Percentiles rank a stretch among this genome's conserved stretches.
Conservation (phyloP, 2,888 invertebrate species). For the Epinotia bilunana region DNA sequence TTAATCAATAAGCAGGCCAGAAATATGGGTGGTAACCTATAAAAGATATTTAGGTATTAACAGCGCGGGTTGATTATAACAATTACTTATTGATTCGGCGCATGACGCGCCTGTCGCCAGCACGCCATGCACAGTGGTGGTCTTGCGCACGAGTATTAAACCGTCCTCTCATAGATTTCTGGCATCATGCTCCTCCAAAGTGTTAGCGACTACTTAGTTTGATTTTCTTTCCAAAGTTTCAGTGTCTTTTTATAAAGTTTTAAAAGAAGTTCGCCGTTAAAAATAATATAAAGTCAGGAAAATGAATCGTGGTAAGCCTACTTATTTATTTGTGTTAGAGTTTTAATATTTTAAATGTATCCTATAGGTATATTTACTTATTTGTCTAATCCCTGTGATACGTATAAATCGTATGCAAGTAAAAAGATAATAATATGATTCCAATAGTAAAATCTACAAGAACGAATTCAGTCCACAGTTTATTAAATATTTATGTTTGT, state of each 20-base stretch:
- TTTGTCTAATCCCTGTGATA: no score
- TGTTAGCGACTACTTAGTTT: not conserved
- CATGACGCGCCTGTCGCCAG: constrained; percentile 55
- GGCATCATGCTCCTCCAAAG: constrained; percentile 22
- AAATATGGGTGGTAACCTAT: constrained; percentile 28
- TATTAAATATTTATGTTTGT: no score
- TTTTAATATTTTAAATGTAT: no score
- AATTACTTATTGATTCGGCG: constrained; percentile 59
- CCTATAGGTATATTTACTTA: no score
- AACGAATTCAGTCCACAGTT: no score
- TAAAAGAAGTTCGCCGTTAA: not conserved
- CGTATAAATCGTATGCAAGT: no score
- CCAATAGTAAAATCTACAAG: no score
- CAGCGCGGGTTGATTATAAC: constrained; percentile 47
- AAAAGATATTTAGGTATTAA: constrained; percentile 42
- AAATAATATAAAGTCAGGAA: not conserved
- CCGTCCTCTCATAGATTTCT: constrained; percentile 48
- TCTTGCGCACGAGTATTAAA: constrained; percentile 49
- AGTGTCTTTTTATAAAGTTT: not conserved
- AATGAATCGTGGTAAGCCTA: constrained; percentile 35
- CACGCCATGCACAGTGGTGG: constrained; percentile 50
- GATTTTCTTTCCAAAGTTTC: not conserved
- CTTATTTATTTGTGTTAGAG: not conserved
- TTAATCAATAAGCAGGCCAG: constrained; percentile 18
- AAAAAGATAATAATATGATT: no score